Evolutionary conservation across 2,113 vertebrate species (phyloP), one percentile per base, ranked within the genome.

Genomic region (Periophthalmodon schlosseri): DNA sequence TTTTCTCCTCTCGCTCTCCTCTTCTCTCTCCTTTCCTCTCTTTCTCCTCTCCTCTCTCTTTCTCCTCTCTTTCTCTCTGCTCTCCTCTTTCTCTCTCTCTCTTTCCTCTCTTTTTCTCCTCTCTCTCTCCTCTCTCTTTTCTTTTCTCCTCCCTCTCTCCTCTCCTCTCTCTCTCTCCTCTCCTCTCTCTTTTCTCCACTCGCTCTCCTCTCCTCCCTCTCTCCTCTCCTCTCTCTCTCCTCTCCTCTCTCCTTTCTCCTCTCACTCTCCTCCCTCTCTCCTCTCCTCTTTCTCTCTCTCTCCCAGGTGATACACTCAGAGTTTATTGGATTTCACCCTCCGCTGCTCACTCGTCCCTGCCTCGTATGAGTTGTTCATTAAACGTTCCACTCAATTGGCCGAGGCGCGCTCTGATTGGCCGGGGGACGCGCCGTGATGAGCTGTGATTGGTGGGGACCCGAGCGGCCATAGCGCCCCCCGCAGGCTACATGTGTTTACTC

Each of bases 261-360:
- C n/a, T 14, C n/a, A 3, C 10, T 54, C 5, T 8, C 20, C 6
- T 9, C n/a, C 1, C 9, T 21, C 54, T 2, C 7, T 8, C n/a
- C 2, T 18, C 8, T 21, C 54, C n/a, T 23, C 54, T 23, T 20
- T 12, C 54, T 57, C 54, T 49, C 77, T 56, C 54, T 87, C 88
- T 91, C 84, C 73, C 87, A 91, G 89, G 86, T 92, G 87, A 91
- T 10, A 1, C 78, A 75, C 70, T 77, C 57, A 86, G 80, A 70
- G 72, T 79, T 92, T 93, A 92, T 91, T 93, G 91, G 91, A 93
- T 93, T 93, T 91, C 86, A 85, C 79, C 86, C 87, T 90, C 84
- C 56, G 64, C 79, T 77, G 77, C 86, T 88, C n/a, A 71, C 82
- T 80, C 9, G 39, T 44, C 39, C 4, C 39, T 44, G 39, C 39